Conservation (phyloP, 2,113 vertebrate species). For the Chelonoidis abingdonii region DNA sequence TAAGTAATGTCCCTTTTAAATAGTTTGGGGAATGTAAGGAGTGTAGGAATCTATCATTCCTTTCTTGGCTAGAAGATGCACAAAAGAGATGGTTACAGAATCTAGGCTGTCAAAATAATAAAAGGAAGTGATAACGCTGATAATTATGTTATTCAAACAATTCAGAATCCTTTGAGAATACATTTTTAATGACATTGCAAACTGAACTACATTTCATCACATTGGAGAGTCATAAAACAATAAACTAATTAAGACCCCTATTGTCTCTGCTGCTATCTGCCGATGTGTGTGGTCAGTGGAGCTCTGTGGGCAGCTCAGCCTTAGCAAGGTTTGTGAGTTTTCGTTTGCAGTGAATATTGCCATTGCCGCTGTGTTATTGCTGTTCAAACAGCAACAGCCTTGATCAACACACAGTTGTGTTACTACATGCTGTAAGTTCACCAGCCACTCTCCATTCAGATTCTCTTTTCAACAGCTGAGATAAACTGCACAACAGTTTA, state of each 20-base stretch:
- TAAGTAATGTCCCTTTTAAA: not conserved
- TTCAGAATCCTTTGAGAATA: constrained; percentile 42
- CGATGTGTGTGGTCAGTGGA: constrained; percentile 14
- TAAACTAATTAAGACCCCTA: constrained; percentile 61
- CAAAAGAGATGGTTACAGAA: constrained; percentile 20
- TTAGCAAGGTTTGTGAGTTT: accelerated
- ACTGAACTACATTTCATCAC: constrained; percentile 42
- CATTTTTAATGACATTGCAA: constrained; percentile 48
- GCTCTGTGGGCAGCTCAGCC: not conserved
- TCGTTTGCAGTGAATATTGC: not conserved
- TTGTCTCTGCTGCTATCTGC: constrained; percentile 4
- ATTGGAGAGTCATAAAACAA: constrained; percentile 45
- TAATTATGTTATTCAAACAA: constrained; percentile 55
- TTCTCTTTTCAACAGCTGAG: not conserved
- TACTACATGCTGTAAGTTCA: not conserved
- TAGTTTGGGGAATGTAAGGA: not conserved
- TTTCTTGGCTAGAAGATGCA: constrained; percentile 7
- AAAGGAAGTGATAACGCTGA: constrained; percentile 38
- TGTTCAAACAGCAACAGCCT: not conserved
- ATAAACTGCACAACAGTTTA: not conserved
- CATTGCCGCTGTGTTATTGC: not conserved
- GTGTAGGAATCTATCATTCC: not conserved
- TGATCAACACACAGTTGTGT: not conserved
- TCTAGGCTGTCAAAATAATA: constrained; percentile 33
- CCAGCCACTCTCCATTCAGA: not conserved